Base-by-base conservation (phyloP, 1,140 invertebrate genomes). In the Battus philenor region DNA sequence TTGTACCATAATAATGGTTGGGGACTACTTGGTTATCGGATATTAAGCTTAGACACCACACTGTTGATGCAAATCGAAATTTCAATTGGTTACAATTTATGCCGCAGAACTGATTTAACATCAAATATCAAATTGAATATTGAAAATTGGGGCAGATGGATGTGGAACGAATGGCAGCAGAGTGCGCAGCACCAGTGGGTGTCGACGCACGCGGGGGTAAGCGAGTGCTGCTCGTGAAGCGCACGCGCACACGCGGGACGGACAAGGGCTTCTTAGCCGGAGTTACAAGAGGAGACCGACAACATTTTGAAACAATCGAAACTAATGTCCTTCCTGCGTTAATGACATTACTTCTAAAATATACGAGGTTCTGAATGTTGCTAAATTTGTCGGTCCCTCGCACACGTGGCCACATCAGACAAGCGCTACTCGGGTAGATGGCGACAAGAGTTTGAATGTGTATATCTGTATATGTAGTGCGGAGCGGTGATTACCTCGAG, bases 401-500 rank as follows among this genome's bases (percentile, higher is more conserved):
- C 41, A 54, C 51, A 58, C 51, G 55, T 64, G 57, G 59, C 68
- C 71, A 72, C 64, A 72, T 63, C 54, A 60, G 64, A 63, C n/a
- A 74, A 81, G 73, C 76, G 44, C 65, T 77, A 75, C 62, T 61
- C 44, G 45, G 59, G 44, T 48, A 44, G 47, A 49, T 34, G 24
- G 44, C 20, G 44, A 47, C 47, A 16, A 50, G 16, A 26, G 12
- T 41, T 11, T 47, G 24, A 41, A n/a, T n/a, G n/a, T n/a, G n/a
- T n/a, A n/a, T n/a, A n/a, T n/a, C n/a, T n/a, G n/a, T n/a, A n/a
- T n/a, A n/a, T n/a, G n/a, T 7, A 36, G 32, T 27, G 36, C 47
- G 31, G 27, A 50, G 51, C 38, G 44, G 24, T 30, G 32, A 54
- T 73, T 92, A 98, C 97, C 95, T 98, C 96, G 88, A 98, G 92